phyloP scores from a whole-genome alignment of 2,113 vertebrate genomes.

The Myotis brandtii region DNA sequence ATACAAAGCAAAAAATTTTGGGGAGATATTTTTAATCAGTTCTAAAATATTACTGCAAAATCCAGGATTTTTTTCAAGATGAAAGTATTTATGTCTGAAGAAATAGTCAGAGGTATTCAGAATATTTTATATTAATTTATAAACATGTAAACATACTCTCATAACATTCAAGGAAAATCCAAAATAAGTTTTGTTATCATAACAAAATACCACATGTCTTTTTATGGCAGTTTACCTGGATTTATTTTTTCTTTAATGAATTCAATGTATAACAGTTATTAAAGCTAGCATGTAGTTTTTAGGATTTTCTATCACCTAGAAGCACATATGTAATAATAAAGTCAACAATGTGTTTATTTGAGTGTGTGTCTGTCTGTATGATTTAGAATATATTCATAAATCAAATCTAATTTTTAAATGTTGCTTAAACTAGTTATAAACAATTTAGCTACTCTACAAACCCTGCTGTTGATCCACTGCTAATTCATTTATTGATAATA shows the following conservation, averaged over 20 bases:
- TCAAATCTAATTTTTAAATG: neutral
- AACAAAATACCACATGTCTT: neutral
- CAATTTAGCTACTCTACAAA: neutral
- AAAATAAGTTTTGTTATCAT: neutral
- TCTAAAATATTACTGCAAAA: neutral
- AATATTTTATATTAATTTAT: neutral
- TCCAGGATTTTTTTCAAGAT: neutral
- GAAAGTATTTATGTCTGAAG: neutral
- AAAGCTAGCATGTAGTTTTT: neutral
- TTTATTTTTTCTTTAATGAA: neutral
- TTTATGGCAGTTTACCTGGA: neutral
- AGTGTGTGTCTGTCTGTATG: neutral
- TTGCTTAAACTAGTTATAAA: neutral
- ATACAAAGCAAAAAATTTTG: neutral
- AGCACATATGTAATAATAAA: neutral
- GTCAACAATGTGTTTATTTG: neutral
- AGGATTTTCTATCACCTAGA: neutral
- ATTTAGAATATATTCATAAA: slow-evolving; percentile 32
- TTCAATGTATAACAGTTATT: neutral
- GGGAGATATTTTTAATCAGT: neutral
- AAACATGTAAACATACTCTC: neutral
- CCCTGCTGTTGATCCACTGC: neutral
- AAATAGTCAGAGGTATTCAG: neutral
- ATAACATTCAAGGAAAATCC: neutral
- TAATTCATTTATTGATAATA: neutral